phyloP scores from a whole-genome alignment of 2,888 invertebrate species.

The Temnothorax unifasciatus region DNA sequence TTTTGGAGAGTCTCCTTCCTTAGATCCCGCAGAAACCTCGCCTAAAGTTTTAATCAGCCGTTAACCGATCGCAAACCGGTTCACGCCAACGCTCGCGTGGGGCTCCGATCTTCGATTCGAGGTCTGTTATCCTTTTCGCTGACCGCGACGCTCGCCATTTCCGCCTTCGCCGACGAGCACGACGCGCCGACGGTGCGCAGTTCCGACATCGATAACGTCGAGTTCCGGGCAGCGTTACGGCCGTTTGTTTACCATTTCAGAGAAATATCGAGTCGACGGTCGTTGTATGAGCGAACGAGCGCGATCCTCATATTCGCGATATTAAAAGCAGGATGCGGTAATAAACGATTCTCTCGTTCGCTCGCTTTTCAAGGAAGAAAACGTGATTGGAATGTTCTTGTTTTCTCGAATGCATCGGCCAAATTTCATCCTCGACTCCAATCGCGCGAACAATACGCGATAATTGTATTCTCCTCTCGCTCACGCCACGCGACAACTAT shows the following conservation, averaged over 20 bases:
- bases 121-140: constrained; percentile 47
- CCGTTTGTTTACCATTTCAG: constrained; percentile 20
- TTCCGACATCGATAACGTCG: constrained; percentile 34
- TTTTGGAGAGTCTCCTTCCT: neutral
- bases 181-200: constrained; percentile 6
- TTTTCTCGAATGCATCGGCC: neutral
- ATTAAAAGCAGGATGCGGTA: neutral
- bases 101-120: constrained; percentile 50
- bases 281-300: neutral
- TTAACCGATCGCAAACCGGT: constrained; percentile 62
- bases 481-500: constrained; percentile 7
- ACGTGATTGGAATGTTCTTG: neutral
- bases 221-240: constrained; percentile 23
- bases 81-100: constrained; percentile 53
- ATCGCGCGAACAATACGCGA: neutral
- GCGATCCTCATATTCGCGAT: neutral
- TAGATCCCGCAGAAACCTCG: constrained; percentile 22
- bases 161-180: constrained; percentile 22
- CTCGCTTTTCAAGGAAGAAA: neutral
- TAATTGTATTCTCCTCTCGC: constrained; percentile 8
- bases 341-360: neutral
- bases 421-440: neutral
- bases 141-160: constrained; percentile 33
- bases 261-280: neutral
- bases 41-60: constrained; percentile 59